A percentile compares a stretch with the other conserved stretches of the same genome.
These are phyloP conservation scores for Chelon auratus DNA, from an alignment of 2,797 vertebrate genomes.

Conservation along the genomic window DNA sequence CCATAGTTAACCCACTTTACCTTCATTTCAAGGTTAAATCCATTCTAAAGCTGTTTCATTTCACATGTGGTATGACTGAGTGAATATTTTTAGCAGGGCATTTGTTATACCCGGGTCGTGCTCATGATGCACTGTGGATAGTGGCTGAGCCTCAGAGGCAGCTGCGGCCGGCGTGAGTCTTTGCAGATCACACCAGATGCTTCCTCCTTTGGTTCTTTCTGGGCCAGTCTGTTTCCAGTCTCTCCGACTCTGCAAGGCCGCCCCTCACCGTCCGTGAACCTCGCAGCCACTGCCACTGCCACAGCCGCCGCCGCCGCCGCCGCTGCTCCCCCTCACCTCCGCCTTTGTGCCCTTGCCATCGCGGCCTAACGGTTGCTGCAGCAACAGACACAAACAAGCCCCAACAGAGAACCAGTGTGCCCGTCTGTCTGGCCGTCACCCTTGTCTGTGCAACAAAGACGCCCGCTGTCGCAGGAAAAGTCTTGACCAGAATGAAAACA, in stretches of 20 bases:
- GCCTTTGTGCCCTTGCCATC: constrained; percentile 38
- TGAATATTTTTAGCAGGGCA: too few species aligned
- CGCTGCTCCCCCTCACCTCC: neutral
- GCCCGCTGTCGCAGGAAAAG: constrained; percentile 58
- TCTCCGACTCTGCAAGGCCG: constrained; percentile 8
- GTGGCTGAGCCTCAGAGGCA: neutral
- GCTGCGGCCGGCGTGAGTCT: constrained; percentile 21
- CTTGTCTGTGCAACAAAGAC: constrained; percentile 70
- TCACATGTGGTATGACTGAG: too few species aligned
- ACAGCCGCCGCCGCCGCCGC: constrained; percentile 6
- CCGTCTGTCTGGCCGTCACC: constrained; percentile 47
- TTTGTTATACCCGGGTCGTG: too few species aligned
- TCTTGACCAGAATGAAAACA: constrained; percentile 25
- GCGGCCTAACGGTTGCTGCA: constrained; percentile 60
- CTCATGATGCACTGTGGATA: constrained; percentile 41
- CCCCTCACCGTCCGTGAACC: constrained; percentile 26
- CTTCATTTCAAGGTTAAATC: too few species aligned
- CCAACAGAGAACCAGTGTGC: constrained; percentile 71
- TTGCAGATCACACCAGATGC: constrained; percentile 52
- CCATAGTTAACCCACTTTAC: too few species aligned
- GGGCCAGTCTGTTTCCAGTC: constrained; percentile 2
- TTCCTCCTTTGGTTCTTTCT: constrained; percentile 38
- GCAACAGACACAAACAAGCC: constrained; percentile 84
- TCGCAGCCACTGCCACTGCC: constrained; percentile 16
- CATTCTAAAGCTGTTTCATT: neutral